Evolutionary conservation across 2,113 vertebrate species (phyloP), one percentile per base, ranked within the genome.

Genomic region (Eubucco bourcierii): DNA sequence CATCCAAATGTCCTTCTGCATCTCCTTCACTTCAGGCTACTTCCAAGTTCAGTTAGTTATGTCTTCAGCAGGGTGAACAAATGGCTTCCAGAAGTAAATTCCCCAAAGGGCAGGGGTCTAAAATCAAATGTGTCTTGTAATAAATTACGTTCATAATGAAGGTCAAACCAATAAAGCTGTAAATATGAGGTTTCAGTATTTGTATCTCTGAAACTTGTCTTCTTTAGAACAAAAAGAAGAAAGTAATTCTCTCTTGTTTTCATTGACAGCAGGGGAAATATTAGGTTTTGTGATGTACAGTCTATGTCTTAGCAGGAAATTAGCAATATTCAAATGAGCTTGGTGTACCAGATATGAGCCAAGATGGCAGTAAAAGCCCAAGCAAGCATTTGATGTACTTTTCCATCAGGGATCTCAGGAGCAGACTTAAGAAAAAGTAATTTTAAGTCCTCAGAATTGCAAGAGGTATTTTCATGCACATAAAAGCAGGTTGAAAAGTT

Each of bases 351-450:
- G 21, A 80, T 89, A 93, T 92, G 75, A 92, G 71, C 55, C 67
- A 87, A 87, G 17, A 79, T 84, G 78, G 72, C 67, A 63, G 83
- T 94, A 93, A 89, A 82, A 90, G 20, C 67, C 56, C 19, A 15
- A 82, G 71, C 46, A 82, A 55, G 77, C 33, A 56, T 75, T 63
- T 74, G 15, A 60, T 81, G 77, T 90, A 72, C 74, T 87, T 95
- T 94, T 88, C 86, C 66, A 23, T 88, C 71, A 29, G 63, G 75
- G 25, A 63, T 94, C 86, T 93, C 80, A 56, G 75, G 84, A 93
- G 90, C 17, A 85, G 74, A 87, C 60, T 94, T 95, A 94, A 73
- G 55, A 70, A 59, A 81, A 84, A 89, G 71, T 84, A 46, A 87
- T 82, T 94, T 72, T 81, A 86, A 76, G 66, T 81, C 80, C 68